phyloP scores from a whole-genome alignment of 2,113 vertebrate genomes.

The Sinocyclocheilus anophthalmus region DNA sequence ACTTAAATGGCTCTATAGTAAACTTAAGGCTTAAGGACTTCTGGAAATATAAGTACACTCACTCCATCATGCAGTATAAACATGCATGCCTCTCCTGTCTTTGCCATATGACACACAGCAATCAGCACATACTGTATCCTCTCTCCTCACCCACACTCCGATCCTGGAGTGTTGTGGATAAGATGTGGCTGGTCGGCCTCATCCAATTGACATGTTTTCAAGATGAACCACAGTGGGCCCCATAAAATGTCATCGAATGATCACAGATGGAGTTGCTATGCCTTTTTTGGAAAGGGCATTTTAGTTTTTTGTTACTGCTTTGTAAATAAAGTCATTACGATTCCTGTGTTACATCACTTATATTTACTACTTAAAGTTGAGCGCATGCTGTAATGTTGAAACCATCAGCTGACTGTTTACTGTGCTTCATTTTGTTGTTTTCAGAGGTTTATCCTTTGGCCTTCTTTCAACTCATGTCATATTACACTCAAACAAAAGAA shows the following conservation, averaged over 20 bases:
- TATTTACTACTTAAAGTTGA: neutral
- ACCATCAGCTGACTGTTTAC: neutral
- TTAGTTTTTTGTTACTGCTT: constrained; percentile 12
- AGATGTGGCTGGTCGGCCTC: constrained; percentile 1
- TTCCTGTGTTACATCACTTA: constrained; percentile 15
- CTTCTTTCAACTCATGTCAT: neutral
- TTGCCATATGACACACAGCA: constrained; percentile 30
- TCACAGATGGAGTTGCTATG: neutral
- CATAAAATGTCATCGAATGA: constrained; percentile 21
- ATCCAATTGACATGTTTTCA: constrained; percentile 21
- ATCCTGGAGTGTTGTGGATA: neutral
- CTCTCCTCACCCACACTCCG: constrained; percentile 21
- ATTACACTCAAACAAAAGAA: neutral
- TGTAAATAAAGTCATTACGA: constrained; percentile 18
- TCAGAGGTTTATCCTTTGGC: neutral
- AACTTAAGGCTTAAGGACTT: constrained; percentile 61
- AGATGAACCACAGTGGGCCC: constrained; percentile 1
- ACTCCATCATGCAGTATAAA: constrained; percentile 46
- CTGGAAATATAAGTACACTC: constrained; percentile 53
- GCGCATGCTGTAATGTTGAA: neutral
- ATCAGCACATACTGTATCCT: constrained; percentile 15
- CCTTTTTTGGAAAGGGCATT: constrained; percentile 3
- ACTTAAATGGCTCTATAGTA: constrained; percentile 36
- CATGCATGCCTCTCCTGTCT: constrained; percentile 47
- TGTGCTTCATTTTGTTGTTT: neutral